Evolutionary conservation across 1,140 invertebrate genomes (phyloP).

Genomic region (Achroia grisella): DNA sequence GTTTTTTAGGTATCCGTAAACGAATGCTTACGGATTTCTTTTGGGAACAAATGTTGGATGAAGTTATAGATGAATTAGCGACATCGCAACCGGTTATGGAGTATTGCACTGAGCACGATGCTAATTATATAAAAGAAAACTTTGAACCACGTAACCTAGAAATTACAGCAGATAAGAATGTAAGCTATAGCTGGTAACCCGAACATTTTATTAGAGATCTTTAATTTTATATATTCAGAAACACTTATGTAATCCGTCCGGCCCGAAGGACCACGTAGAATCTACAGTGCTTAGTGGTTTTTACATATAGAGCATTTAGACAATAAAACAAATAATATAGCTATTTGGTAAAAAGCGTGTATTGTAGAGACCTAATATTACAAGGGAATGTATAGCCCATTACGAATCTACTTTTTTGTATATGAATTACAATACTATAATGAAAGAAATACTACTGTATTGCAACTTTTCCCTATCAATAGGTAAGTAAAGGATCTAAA

Average conservation of each 20-base stretch:
- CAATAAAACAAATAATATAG: no score
- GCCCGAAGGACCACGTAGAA: no score
- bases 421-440: neutral
- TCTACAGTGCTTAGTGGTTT: no score
- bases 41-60: constrained; percentile 65
- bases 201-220: no score
- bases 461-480: neutral
- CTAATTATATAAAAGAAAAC: constrained; percentile 54
- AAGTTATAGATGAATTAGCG: constrained; percentile 56
- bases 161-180: constrained; percentile 55
- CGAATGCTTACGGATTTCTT: constrained; percentile 64
- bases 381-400: neutral
- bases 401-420: neutral
- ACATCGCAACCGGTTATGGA: constrained; percentile 42
- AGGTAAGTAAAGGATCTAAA: no score
- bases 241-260: no score
- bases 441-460: no score
- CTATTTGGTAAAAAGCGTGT: no score
- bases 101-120: constrained; percentile 57
- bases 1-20: constrained; percentile 48
- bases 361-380: no score
- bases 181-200: no score
- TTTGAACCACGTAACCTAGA: constrained; percentile 54
- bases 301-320: no score
- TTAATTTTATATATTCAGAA: no score